Evolutionary conservation across 1,140 invertebrate genomes (phyloP).

Genomic region (Choristoneura fumiferana): DNA sequence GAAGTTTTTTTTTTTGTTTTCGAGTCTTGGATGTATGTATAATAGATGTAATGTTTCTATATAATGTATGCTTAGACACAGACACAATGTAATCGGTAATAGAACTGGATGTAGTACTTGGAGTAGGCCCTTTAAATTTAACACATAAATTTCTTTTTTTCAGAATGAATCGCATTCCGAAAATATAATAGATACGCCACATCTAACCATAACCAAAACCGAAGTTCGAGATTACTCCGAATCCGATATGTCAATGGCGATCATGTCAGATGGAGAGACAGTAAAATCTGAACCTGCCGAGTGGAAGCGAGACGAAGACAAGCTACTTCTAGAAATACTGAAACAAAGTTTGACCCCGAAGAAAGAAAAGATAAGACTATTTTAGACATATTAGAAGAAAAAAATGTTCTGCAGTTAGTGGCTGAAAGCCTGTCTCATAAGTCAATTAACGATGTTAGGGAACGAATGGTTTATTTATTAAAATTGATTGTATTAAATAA

Average conservation of each 20-base stretch:
- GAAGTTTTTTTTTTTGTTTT: no score
- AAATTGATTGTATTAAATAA: constrained; percentile 45
- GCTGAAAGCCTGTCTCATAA: constrained; percentile 41
- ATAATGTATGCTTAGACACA: no score
- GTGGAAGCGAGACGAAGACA: constrained; percentile 67
- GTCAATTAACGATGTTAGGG: constrained; percentile 39
- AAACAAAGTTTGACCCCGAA: constrained; percentile 41
- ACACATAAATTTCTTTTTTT: not conserved
- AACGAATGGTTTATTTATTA: constrained; percentile 54
- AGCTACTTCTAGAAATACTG: constrained; percentile 55
- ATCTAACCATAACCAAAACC: constrained; percentile 27
- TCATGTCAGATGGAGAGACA: constrained; percentile 41
- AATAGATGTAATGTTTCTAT: no score
- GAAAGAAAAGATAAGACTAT: constrained; percentile 51
- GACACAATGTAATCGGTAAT: no score
- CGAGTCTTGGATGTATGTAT: no score
- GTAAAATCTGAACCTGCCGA: constrained; percentile 44
- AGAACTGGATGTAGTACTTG: no score
- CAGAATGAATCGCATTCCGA: constrained; percentile 25
- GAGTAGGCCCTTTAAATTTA: not conserved
- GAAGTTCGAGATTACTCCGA: constrained; percentile 18
- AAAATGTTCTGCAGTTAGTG: constrained; percentile 40
- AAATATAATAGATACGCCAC: constrained; percentile 12
- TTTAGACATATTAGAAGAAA: constrained; percentile 53
- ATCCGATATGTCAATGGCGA: constrained; percentile 24